Conservation (phyloP, 2,113 vertebrate genomes). For the Rattus norvegicus region GRCr8 NC_086026.1:38818001-38818500, state of each 20-base stretch:
- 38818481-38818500: slow-evolving; percentile 25
- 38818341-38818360: background rate
- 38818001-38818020: background rate
- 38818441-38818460: slow-evolving; percentile 37
- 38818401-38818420: background rate
- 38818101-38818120: background rate
- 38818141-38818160: background rate
- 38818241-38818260: background rate
- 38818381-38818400: background rate
- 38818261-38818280: background rate
- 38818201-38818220: background rate
- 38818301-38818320: background rate
- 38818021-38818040: slow-evolving; percentile 46
- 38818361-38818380: slow-evolving; percentile 1
- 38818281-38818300: slow-evolving; percentile 8
- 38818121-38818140: background rate
- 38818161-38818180: background rate
- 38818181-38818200: background rate
- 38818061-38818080: background rate
- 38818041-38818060: slow-evolving; percentile 15
- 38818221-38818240: background rate
- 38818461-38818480: background rate
- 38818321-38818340: background rate
- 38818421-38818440: background rate
- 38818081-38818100: background rate